Evolutionary conservation across 2,113 vertebrate species (phyloP).

Genomic region (Alexandromys fortis): DNA sequence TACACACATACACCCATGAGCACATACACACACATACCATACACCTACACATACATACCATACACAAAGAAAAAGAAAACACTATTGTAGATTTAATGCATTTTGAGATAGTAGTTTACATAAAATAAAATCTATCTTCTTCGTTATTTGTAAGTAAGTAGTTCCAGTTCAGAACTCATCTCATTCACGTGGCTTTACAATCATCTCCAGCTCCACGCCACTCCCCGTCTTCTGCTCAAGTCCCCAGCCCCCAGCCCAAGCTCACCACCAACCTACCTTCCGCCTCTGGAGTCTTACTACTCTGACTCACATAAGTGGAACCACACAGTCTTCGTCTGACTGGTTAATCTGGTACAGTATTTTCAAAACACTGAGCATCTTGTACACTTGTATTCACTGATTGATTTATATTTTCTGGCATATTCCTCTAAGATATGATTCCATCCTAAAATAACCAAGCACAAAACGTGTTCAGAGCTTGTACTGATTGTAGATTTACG

Average conservation of each 20-base stretch:
- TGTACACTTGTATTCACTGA: not conserved
- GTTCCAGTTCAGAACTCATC: not conserved
- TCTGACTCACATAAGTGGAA: not conserved
- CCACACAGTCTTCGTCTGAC: not conserved
- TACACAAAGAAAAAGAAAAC: not conserved
- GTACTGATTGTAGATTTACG: not conserved
- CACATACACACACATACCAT: not conserved
- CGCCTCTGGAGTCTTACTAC: not conserved
- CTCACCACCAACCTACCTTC: too few species aligned
- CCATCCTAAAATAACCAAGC: not conserved
- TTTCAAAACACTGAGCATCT: not conserved
- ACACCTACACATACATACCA: not conserved
- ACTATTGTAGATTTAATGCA: not conserved
- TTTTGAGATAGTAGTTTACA: not conserved
- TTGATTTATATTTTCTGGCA: not conserved
- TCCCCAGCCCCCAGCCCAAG: too few species aligned
- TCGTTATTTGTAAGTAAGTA: not conserved
- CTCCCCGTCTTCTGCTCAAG: not conserved
- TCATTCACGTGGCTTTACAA: not conserved
- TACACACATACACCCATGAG: not conserved
- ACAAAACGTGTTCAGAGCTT: not conserved
- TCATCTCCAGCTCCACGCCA: not conserved
- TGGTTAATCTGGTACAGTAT: not conserved
- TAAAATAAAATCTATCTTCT: not conserved
- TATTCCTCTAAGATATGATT: not conserved